These are phyloP conservation scores for Semnopithecus entellus DNA, from an alignment of 2,113 vertebrate genomes.

Conservation along the genomic window DNA sequence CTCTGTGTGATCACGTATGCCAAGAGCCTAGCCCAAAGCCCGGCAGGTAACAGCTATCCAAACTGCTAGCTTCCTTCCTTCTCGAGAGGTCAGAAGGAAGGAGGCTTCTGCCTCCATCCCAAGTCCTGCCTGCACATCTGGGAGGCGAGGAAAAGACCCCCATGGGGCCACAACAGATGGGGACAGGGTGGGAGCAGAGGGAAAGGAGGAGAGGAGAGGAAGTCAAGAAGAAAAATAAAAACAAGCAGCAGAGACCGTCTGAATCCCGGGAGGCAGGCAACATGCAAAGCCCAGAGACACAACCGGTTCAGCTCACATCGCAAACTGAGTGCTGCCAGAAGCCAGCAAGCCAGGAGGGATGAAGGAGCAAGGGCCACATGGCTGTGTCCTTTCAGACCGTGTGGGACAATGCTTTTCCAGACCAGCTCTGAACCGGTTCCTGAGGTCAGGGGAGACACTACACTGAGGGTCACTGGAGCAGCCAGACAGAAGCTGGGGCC, in stretches of 20 bases:
- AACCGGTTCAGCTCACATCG: not conserved
- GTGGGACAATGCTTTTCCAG: not conserved
- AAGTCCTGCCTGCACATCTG: conserved; percentile 13
- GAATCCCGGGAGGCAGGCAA: conserved; percentile 22
- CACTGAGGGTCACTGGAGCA: not conserved
- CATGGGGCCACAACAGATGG: not conserved
- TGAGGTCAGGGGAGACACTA: not conserved
- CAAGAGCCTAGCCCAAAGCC: not conserved
- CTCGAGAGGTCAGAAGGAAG: not conserved
- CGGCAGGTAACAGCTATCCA: not conserved
- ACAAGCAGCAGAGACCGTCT: not conserved
- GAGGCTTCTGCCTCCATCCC: not conserved
- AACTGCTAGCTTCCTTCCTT: not conserved
- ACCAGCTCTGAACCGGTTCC: not conserved
- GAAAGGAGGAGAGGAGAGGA: conserved; percentile 32
- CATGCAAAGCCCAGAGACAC: not conserved
- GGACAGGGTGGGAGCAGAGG: conserved; percentile 8
- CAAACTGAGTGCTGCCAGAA: not conserved
- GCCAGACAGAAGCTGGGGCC: not conserved
- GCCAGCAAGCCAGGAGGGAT: not conserved
- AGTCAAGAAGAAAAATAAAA: conserved; percentile 48
- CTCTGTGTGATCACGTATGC: not conserved
- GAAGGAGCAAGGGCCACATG: not conserved
- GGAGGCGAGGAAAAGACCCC: not conserved
- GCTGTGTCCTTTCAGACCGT: not conserved